Evolutionary conservation across 2,797 vertebrate genomes (phyloP).

Genomic region (Sebastes itinus): DNA sequence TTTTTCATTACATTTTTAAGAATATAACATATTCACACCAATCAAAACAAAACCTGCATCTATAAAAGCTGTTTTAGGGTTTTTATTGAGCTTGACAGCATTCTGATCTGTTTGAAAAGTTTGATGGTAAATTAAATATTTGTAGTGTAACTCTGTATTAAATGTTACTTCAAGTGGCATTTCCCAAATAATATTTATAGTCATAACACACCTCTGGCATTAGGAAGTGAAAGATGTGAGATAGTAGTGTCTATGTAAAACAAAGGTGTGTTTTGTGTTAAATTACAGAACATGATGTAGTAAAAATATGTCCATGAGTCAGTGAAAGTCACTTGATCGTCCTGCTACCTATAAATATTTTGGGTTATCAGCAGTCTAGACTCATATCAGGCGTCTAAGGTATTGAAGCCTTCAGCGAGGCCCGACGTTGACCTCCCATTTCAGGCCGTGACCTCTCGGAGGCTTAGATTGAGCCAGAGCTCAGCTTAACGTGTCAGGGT

Average conservation of each 20-base stretch:
- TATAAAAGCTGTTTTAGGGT: not conserved
- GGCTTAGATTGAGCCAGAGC: conserved; percentile 48
- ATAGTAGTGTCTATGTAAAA: not conserved
- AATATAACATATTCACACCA: not conserved
- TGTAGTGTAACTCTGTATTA: not conserved
- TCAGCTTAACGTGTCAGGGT: conserved; percentile 35
- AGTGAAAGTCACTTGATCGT: not conserved
- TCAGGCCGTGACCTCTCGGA: conserved; percentile 14
- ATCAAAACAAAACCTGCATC: not conserved
- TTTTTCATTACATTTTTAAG: not conserved
- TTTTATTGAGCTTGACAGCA: not conserved
- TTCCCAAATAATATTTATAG: not conserved
- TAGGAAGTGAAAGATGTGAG: not conserved
- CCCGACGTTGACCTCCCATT: conserved; percentile 5
- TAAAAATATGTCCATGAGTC: not conserved
- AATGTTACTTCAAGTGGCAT: not conserved
- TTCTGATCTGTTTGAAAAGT: not conserved
- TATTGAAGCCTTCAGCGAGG: conserved; percentile 1
- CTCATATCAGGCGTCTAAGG: conserved; percentile 6
- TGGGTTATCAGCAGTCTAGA: conserved; percentile 22
- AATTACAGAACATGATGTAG: not conserved
- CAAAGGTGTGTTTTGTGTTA: not conserved
- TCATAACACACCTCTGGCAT: not conserved
- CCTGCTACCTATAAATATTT: not conserved
- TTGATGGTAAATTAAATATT: not conserved